phyloP scores from a whole-genome alignment of 1,140 invertebrate species.

The Neodiprion virginianus region DNA sequence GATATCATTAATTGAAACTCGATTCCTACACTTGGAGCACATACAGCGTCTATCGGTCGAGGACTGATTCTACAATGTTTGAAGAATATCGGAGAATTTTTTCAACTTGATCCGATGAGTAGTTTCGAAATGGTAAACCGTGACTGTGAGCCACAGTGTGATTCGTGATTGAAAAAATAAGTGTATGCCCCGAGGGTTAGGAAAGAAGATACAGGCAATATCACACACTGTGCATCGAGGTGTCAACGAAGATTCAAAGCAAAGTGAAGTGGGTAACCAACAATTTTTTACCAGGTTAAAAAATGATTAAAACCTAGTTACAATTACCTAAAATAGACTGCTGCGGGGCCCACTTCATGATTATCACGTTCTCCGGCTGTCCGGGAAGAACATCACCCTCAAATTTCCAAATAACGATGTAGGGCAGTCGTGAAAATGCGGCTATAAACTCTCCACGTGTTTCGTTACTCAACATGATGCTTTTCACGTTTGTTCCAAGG shows the following conservation, averaged over 20 bases:
- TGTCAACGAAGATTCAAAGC: too few relatives aligned
- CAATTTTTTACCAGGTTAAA: background rate
- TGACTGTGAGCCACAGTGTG: background rate
- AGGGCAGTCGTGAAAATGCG: conserved; percentile 55
- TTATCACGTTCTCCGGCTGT: conserved; percentile 45
- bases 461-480: conserved; percentile 38
- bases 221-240: too few relatives aligned
- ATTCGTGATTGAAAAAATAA: background rate
- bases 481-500: conserved; percentile 59
- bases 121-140: conserved; percentile 4
- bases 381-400: conserved; percentile 13
- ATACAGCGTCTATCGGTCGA: too few relatives aligned
- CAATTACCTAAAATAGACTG: conserved; percentile 44
- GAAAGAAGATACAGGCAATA: too few relatives aligned
- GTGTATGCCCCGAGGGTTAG: too few relatives aligned
- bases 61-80: conserved; percentile 1
- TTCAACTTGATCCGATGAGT: conserved; percentile 2
- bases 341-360: conserved; percentile 55
- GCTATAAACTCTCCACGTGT: conserved; percentile 50
- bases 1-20: too few relatives aligned
- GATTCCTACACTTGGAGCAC: too few relatives aligned
- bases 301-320: background rate
- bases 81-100: conserved; percentile 7
- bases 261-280: background rate
- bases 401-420: conserved; percentile 46